Evolutionary conservation across 2,888 invertebrate species (phyloP), one percentile per base, ranked within the genome.

Genomic region (Salticus scenicus): DNA sequence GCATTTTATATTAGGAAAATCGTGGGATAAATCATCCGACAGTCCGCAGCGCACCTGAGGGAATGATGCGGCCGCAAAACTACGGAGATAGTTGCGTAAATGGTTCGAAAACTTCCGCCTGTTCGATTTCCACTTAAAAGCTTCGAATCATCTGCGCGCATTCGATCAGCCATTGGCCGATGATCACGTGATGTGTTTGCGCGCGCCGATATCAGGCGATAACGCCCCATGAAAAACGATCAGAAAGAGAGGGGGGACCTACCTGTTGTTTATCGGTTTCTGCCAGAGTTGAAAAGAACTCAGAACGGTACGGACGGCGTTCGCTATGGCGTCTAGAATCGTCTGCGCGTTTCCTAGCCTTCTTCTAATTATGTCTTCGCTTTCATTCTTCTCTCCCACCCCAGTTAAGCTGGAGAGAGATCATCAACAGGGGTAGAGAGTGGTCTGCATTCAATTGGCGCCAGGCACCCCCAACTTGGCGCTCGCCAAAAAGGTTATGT

Each of bases 91-190:
- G 42, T 14, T 2, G 42, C 42, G 37, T 10, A 10, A 4, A 10
- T 10, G 37, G 57, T 57, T 57, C 57, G 24, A 57, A 57, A 57
- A 57, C 24, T 57, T 20, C 57, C 57, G 57, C 57, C 24, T 2
- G 20, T 57, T 57, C 57, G 57, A 24, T 57, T 57, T 47, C 17
- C 1, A 8, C 20, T 17, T 57, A 57, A 57, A 1, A 57, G 57
- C 57, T 47, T 57, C 17, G 14, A 17, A 57, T 24, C 17, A 17
- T 24, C 7, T 8, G 4, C 12, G 57, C 57, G 57, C 57, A 24
- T 57, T 57, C 57, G 57, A 57, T 57, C 57, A 57, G 57, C 57
- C 57, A 57, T 57, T 57, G 57, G 57, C 57, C 57, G 57, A 57
- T 57, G 57, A 57, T 57, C 57, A 57, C 57, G 57, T 57, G 57